Conservation (phyloP, 2,797 vertebrate species). For the Pelochelys cantorii region DNA sequence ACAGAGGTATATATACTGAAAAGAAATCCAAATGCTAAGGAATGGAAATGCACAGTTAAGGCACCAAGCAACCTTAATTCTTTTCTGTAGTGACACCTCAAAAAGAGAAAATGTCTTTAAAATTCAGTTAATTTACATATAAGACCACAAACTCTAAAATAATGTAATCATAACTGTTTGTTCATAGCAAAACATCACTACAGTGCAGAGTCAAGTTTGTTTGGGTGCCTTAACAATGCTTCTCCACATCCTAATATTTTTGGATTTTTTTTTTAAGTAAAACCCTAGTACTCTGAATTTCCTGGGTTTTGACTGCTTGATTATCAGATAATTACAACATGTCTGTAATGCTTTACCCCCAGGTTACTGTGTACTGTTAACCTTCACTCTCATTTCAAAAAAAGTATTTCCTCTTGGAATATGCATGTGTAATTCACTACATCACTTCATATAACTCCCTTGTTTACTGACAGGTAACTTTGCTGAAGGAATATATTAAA, state of each 20-base stretch:
- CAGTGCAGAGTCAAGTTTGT: fast-evolving
- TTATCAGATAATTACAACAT: neutral
- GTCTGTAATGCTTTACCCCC: neutral
- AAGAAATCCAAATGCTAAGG: neutral
- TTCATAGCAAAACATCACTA: too few relatives aligned
- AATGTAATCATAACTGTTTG: neutral
- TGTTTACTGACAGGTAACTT: neutral
- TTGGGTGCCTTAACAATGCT: neutral
- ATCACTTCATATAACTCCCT: neutral
- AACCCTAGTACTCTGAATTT: neutral
- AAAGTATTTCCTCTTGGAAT: neutral
- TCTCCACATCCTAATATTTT: neutral
- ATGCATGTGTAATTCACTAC: neutral
- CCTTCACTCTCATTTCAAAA: neutral
- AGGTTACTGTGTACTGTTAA: neutral
- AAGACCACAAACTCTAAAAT: neutral
- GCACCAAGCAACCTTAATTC: neutral
- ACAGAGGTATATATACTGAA: neutral
- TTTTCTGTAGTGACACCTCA: neutral
- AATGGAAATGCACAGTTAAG: neutral
- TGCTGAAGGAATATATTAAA: neutral
- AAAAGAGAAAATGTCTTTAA: neutral
- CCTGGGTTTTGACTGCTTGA: neutral
- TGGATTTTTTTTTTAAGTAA: neutral
- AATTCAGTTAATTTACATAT: neutral